Evolutionary conservation across 2,113 vertebrate species (phyloP), one percentile per base, ranked within the genome.

Genomic region (Oncorhynchus masou): DNA sequence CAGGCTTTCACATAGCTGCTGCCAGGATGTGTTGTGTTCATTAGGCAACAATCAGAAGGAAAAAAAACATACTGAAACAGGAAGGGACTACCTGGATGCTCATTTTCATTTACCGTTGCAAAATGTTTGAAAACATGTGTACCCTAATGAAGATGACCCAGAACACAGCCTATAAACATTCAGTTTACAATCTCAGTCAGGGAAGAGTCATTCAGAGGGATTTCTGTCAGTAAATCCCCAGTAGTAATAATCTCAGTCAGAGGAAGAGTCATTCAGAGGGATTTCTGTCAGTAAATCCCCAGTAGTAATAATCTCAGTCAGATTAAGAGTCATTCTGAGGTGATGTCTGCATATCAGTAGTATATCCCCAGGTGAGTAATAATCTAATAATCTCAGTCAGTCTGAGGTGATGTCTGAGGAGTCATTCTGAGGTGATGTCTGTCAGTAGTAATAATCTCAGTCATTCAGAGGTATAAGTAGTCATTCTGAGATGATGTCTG

Each of bases 101-200:
- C 49, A 51, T 51, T 51, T 51, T 51, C 15, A 2, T 51, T 51
- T 15, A 51, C 49, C 1, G 13, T 3, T 51, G 15, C 49, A 12
- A 51, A 51, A 15, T 16, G 15, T 51, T 51, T 51, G 11, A 15
- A 51, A 51, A 51, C 15, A 3, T 51, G 49, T 13, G 49, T 15
- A 3, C 49, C 4, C 15, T 16, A 51, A 51, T 51, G 49, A 51
- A 51, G 12, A 51, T 4, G 11, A 16, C 49, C 4, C 13, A 51
- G 11, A 51, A 12, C 49, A 51, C 49, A 69, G 68, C 27, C 68
- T 25, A n/a, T 84, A 31, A 87, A 79, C 34, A 25, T 13, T 29
- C 69, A 64, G 22, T 79, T 81, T 73, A 74, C 60, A 82, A 66
- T 48, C 57, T 72, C 24, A 2, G 8, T 79, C 29, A 76, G 24